These are phyloP conservation scores for Smittia aterrima DNA, from an alignment of 2,888 invertebrate genomes.

Conservation along the genomic window DNA sequence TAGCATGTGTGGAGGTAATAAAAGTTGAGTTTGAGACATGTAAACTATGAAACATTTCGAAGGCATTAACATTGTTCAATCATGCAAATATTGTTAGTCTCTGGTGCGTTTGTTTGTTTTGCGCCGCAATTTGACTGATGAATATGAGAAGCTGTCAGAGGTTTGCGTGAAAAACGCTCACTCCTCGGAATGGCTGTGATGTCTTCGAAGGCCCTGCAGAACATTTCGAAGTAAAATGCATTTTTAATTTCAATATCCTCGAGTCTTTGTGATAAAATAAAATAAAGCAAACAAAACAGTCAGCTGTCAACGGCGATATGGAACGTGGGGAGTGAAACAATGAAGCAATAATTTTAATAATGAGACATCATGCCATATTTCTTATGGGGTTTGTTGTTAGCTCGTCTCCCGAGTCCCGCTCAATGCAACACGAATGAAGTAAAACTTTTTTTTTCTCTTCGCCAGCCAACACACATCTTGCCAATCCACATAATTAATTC, in stretches of 20 bases:
- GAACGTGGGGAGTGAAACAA: slow-evolving; percentile 26
- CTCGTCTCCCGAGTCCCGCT: neutral
- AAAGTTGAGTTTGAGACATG: neutral
- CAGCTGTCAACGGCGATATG: slow-evolving; percentile 37
- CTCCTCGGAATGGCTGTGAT: neutral
- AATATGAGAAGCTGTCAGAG: slow-evolving; percentile 3
- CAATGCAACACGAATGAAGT: neutral
- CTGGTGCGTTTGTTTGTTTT: neutral
- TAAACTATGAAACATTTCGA: slow-evolving; percentile 33
- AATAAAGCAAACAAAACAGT: slow-evolving; percentile 36
- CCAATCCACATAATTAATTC: slow-evolving; percentile 24
- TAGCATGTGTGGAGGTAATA: slow-evolving; percentile 41
- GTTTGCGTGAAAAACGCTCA: neutral
- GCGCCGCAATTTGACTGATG: neutral
- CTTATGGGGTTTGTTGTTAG: neutral
- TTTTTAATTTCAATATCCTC: slow-evolving; percentile 5
- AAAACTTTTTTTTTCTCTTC: neutral
- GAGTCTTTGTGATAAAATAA: slow-evolving; percentile 14
- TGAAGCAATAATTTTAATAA: slow-evolving; percentile 41
- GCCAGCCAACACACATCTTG: neutral
- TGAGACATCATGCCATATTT: slow-evolving; percentile 40
- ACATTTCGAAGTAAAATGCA: neutral
- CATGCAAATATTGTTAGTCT: slow-evolving; percentile 35
- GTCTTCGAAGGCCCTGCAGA: neutral
- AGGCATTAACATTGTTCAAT: slow-evolving; percentile 41